phyloP scores from a whole-genome alignment of 2,888 invertebrate species.

The Glyphotaelius pellucidus region DNA sequence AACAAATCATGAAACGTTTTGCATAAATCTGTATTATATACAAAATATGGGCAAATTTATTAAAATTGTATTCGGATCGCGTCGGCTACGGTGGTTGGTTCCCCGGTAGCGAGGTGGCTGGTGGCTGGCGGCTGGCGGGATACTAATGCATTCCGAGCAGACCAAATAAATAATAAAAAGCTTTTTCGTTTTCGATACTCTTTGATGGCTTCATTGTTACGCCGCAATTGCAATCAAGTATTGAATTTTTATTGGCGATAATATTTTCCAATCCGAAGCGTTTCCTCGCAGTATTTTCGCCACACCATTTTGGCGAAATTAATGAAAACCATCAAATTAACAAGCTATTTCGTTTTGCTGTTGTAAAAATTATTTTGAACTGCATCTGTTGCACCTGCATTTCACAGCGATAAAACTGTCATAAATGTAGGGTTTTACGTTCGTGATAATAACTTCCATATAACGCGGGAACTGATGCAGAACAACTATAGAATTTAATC shows the following conservation, averaged over 20 bases:
- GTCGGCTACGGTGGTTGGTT: not conserved
- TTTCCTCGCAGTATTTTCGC: not conserved
- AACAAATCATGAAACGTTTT: constrained; percentile 65
- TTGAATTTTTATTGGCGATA: constrained; percentile 23
- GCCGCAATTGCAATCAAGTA: constrained; percentile 20
- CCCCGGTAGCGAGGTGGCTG: not conserved
- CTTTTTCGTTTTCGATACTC: not conserved
- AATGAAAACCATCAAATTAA: not conserved
- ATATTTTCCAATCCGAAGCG: not conserved
- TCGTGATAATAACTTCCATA: not conserved
- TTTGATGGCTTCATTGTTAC: constrained; percentile 32
- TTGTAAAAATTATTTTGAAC: not conserved
- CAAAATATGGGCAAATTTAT: constrained; percentile 57
- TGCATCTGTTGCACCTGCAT: not conserved
- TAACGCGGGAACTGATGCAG: not conserved
- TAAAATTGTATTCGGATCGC: constrained; percentile 55
- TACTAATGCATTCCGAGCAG: constrained; percentile 4
- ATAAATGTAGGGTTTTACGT: not conserved
- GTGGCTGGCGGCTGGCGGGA: not conserved
- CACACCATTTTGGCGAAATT: not conserved
- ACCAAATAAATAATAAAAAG: constrained; percentile 10
- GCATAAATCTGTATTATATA: constrained; percentile 64
- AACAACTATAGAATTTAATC: no score
- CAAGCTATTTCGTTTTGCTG: not conserved
- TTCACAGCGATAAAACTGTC: not conserved